Conservation (phyloP, 53 echinoderm and acorn worm genomes). For the Holothuria leucospilota region DNA sequence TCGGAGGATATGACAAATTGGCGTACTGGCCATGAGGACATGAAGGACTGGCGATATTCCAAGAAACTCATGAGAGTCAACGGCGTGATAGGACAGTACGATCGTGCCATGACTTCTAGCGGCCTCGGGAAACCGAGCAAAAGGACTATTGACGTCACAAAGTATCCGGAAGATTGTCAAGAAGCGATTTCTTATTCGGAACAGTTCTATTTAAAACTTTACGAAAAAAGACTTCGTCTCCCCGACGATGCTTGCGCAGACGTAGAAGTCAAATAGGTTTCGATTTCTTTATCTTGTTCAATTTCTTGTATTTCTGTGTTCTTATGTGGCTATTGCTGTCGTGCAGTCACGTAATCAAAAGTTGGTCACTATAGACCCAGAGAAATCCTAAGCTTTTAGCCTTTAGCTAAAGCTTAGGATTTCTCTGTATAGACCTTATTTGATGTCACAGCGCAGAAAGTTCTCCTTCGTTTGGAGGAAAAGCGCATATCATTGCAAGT, state of each 20-base stretch:
- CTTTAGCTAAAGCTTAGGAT: too few relatives aligned
- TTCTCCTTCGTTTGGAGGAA: too few relatives aligned
- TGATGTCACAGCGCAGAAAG: too few relatives aligned
- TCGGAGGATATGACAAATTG: slow-evolving; percentile 75
- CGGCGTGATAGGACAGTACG: slow-evolving; percentile 88
- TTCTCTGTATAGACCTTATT: too few relatives aligned
- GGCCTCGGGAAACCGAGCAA: slow-evolving; percentile 64
- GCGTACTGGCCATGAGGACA: slow-evolving; percentile 76
- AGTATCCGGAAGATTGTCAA: slow-evolving; percentile 22
- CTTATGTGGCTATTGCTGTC: too few relatives aligned
- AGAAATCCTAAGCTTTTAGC: too few relatives aligned
- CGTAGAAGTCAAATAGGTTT: neutral
- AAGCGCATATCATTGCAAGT: too few relatives aligned
- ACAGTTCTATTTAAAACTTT: slow-evolving; percentile 29
- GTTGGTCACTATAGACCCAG: too few relatives aligned
- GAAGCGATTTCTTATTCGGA: slow-evolving; percentile 19
- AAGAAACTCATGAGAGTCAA: slow-evolving; percentile 85
- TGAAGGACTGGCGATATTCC: slow-evolving; percentile 82
- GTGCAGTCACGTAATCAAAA: too few relatives aligned
- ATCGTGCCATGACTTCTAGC: slow-evolving; percentile 79
- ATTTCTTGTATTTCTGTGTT: too few relatives aligned
- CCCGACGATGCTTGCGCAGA: neutral
- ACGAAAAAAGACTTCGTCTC: slow-evolving; percentile 8
- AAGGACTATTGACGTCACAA: slow-evolving; percentile 56
- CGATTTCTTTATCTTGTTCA: too few relatives aligned